Evolutionary conservation across 2,888 invertebrate species (phyloP).

Genomic region (Lasioglossum figueresi): DNA sequence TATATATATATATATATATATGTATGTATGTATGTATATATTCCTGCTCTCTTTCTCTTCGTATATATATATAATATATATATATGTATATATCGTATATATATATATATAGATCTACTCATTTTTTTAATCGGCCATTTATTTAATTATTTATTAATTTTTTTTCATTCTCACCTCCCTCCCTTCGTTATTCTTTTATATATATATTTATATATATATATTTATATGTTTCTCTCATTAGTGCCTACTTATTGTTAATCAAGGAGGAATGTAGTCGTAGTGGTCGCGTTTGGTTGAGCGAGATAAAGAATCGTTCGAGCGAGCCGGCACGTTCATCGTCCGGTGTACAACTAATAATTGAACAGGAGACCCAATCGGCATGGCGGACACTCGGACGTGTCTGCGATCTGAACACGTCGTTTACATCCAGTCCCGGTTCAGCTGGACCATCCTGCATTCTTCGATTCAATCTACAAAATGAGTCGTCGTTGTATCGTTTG

Average conservation of each 20-base stretch:
- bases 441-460: not conserved
- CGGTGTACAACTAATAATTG: constrained; percentile 67
- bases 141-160: constrained; percentile 44
- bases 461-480: not conserved
- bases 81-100: constrained; percentile 52
- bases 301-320: constrained; percentile 75
- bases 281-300: constrained; percentile 77
- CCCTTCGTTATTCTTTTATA: constrained; percentile 14
- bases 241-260: constrained; percentile 81
- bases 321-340: constrained; percentile 76
- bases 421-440: not conserved
- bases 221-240: constrained; percentile 76
- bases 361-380: constrained; percentile 45
- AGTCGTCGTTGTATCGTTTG: not conserved
- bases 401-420: not conserved
- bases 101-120: constrained; percentile 45
- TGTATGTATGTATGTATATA: constrained; percentile 4
- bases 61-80: constrained; percentile 32
- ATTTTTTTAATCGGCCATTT: constrained; percentile 35
- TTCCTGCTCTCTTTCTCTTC: constrained; percentile 13
- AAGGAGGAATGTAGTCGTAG: constrained; percentile 81
- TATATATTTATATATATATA: constrained; percentile 51
- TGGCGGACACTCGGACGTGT: constrained; percentile 32
- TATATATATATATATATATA: not conserved
- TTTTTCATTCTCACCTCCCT: constrained; percentile 25